Evolutionary conservation across 2,888 invertebrate species (phyloP), one percentile per base, ranked within the genome.

Genomic region (Gastrophysa polygoni): DNA sequence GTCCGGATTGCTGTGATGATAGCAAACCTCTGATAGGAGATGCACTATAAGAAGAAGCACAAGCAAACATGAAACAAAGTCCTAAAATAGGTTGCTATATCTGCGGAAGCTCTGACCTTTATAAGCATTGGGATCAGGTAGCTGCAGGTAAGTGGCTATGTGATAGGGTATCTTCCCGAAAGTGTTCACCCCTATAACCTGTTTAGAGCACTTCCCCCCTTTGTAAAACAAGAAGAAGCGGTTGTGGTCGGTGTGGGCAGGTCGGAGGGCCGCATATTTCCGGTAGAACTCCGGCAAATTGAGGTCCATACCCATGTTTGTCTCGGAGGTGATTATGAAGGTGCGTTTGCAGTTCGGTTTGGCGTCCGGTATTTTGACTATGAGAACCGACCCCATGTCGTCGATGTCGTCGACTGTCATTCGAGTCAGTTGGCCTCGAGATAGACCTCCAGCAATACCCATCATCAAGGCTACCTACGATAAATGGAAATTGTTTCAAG

Each of bases 401-500:
- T 65, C 61, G n/a, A 70, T 62, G 29, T 72, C 64, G 14, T 66
- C 52, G 8, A 66, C 24, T 32, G 63, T 61, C 34, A 72, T 44
- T 18, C 65, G 66, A 29, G 57, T 61, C 14, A 72, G 50, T 52
- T 71, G 38, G n/a, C 38, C 38, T 38, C 38, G 38, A 38, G 38
- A 38, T 38, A 38, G 14, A 2, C 20, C 52, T 11, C 52, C 52
- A 18, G 34, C 38, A 3, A 52, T 38, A 11, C 52, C 52, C 34
- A 52, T 52, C 20, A 52, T 52, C 34, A 52, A 38, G 21, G 52
- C 52, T 8, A 52, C 52, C 52, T 52, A 38, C 14, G 38, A 14
- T 32, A 32, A 14, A 24, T 24, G 7, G 24, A 24, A 24, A 5
- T 3, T 24, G 3, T 24, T 24, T 24, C 24, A 24, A 5, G 24